Evolutionary conservation across 2,113 vertebrate species (phyloP).

Genomic region (Clupea harengus): DNA sequence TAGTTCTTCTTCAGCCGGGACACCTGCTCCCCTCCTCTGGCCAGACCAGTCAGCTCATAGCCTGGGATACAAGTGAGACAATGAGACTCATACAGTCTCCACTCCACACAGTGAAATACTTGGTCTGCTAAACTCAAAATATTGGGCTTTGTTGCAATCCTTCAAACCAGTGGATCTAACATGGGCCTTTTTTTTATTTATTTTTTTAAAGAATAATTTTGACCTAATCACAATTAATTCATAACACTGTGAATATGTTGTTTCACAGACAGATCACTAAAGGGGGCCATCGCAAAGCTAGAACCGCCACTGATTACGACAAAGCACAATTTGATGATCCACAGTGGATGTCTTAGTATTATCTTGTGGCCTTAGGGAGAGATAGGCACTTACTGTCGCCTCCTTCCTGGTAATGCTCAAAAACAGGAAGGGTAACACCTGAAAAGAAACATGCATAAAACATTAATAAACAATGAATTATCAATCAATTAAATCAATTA

Average conservation of each 20-base stretch:
- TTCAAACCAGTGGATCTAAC: background rate
- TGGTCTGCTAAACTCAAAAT: background rate
- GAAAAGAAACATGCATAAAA: constrained; percentile 20
- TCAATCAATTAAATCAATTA: too few species aligned
- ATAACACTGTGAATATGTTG: too few species aligned
- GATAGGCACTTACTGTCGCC: constrained; percentile 87
- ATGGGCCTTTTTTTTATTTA: background rate
- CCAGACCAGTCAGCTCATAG: constrained; percentile 95
- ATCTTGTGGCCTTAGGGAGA: background rate
- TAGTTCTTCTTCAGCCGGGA: constrained; percentile 98
- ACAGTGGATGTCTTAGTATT: background rate
- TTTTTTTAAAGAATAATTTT: too few species aligned
- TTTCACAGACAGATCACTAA: too few species aligned
- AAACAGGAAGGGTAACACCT: constrained; percentile 96
- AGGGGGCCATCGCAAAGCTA: too few species aligned
- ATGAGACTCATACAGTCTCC: background rate
- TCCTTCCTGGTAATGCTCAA: constrained; percentile 98
- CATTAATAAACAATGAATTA: too few species aligned
- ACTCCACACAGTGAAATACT: background rate
- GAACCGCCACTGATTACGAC: background rate
- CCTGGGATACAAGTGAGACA: constrained; percentile 64
- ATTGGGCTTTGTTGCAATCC: background rate
- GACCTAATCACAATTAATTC: too few species aligned
- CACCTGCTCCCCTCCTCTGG: constrained; percentile 94
- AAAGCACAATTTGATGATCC: background rate